phyloP scores from a whole-genome alignment of 2,113 vertebrate genomes.

The Hiodon alosoides region DNA sequence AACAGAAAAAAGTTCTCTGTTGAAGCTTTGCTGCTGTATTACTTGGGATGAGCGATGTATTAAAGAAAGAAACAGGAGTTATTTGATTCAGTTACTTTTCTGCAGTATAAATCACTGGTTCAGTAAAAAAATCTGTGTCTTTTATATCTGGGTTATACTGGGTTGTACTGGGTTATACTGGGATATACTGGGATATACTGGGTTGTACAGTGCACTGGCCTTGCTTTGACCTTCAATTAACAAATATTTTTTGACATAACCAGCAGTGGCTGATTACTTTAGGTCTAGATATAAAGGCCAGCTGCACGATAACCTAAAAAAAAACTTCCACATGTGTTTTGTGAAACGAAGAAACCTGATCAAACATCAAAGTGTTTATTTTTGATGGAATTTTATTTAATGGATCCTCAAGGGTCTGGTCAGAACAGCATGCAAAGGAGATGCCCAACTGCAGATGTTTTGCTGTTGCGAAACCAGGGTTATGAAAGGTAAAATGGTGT shows the following conservation, averaged over 20 bases:
- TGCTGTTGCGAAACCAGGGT: conserved; percentile 4
- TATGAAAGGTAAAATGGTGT: conserved; percentile 2
- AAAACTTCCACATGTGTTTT: neutral
- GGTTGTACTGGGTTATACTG: neutral
- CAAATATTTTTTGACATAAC: neutral
- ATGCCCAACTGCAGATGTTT: neutral
- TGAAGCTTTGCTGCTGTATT: conserved; percentile 11
- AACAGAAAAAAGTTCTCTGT: neutral
- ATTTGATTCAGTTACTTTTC: too few species aligned
- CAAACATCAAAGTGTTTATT: neutral
- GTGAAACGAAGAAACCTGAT: neutral
- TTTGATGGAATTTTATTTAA: conserved; percentile 4
- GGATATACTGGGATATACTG: neutral
- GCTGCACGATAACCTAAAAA: neutral
- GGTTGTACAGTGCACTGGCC: neutral
- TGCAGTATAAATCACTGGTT: neutral
- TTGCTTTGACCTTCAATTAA: neutral
- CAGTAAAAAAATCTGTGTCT: conserved; percentile 5
- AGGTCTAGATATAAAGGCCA: conserved; percentile 4
- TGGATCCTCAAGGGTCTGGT: neutral
- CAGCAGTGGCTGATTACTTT: conserved; percentile 9
- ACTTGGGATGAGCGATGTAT: neutral
- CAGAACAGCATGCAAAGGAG: neutral
- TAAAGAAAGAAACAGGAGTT: too few species aligned
- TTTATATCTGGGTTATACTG: conserved; percentile 10